phyloP scores from a whole-genome alignment of 1,140 invertebrate species.

The Heliconius himera region DNA sequence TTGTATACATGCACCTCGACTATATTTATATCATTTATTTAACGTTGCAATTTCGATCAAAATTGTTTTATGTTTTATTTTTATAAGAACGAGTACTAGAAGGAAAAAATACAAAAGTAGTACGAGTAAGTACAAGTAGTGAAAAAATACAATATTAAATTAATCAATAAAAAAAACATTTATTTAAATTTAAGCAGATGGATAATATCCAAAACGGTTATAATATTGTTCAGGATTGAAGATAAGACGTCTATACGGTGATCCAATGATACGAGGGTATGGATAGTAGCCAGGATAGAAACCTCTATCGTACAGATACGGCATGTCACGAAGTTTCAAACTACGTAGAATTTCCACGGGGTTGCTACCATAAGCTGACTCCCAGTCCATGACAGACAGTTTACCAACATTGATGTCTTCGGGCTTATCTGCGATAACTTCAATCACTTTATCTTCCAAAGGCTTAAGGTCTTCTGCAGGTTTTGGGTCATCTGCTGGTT shows the following conservation, averaged over 20 bases:
- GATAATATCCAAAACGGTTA: not conserved
- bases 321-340: not conserved
- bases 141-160: not conserved
- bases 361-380: not conserved
- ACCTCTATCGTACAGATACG: not conserved
- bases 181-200: not conserved
- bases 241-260: not conserved
- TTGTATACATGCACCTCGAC: too few species aligned
- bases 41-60: too few species aligned
- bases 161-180: not conserved
- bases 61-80: too few species aligned
- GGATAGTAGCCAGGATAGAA: not conserved
- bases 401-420: not conserved
- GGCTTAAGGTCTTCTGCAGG: not conserved
- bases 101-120: too few species aligned
- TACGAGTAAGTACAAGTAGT: too few species aligned
- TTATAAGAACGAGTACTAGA: too few species aligned
- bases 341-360: not conserved
- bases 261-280: slow-evolving; percentile 1
- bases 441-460: not conserved
- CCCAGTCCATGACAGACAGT: slow-evolving; percentile 8
- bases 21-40: too few species aligned
- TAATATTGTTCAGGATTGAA: slow-evolving; percentile 8
- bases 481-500: not conserved
- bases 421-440: not conserved